phyloP scores from a whole-genome alignment of 2,113 vertebrate species.

The Campylomormyrus numenius region DNA sequence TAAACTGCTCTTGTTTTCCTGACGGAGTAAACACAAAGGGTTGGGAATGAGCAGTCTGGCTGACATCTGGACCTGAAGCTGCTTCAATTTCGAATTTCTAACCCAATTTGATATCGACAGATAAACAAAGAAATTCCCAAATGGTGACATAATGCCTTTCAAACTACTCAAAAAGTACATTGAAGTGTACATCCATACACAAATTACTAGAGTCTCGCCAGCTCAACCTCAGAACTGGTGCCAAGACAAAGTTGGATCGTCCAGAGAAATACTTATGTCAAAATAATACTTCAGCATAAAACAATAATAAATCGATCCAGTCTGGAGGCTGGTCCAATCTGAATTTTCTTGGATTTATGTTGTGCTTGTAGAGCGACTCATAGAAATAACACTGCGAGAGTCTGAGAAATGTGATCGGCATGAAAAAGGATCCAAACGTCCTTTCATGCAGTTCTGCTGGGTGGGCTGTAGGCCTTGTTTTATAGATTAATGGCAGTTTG shows the following conservation, averaged over 20 bases:
- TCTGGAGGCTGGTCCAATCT: not conserved
- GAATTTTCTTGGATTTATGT: not conserved
- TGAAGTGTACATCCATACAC: constrained; percentile 34
- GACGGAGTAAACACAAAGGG: not conserved
- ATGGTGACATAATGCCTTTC: constrained; percentile 36
- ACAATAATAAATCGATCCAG: not conserved
- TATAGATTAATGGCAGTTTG: not conserved
- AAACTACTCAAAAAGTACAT: constrained; percentile 46
- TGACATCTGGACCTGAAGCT: not conserved
- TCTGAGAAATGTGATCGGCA: not conserved
- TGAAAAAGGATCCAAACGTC: not conserved
- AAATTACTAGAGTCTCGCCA: constrained; percentile 23
- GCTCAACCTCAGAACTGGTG: constrained; percentile 23
- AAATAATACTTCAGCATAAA: constrained; percentile 41
- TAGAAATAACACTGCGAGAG: not conserved
- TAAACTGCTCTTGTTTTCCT: not conserved
- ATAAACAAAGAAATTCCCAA: constrained; percentile 36
- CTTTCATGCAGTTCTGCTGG: not conserved
- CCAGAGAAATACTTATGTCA: constrained; percentile 32
- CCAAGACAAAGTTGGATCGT: constrained; percentile 35
- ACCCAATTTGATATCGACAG: constrained; percentile 17
- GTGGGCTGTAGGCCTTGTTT: not conserved
- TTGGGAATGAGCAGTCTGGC: constrained; percentile 25
- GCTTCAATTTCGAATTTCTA: constrained; percentile 22
- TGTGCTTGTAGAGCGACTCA: not conserved